Evolutionary conservation across 2,113 vertebrate species (phyloP).

Genomic region (Aleadryas rufinucha): DNA sequence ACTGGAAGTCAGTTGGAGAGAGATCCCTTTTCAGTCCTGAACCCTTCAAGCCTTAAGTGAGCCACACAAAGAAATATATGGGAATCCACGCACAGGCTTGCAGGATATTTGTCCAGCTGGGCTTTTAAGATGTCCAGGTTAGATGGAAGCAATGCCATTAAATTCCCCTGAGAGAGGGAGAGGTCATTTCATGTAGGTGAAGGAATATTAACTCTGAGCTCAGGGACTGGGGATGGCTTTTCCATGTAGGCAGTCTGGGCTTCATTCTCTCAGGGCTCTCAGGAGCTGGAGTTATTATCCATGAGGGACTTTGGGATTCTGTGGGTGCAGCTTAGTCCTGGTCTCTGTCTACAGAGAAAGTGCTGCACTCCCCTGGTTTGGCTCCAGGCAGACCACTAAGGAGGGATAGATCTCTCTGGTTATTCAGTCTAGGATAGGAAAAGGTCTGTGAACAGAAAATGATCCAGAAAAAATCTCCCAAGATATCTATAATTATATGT

Average conservation of each 20-base stretch:
- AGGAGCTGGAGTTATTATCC: neutral
- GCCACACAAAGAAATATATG: neutral
- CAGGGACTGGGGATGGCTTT: neutral
- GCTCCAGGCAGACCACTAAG: neutral
- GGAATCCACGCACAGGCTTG: rapidly evolving
- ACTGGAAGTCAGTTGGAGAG: neutral
- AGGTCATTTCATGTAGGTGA: rapidly evolving
- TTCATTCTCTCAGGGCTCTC: neutral
- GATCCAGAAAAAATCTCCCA: neutral
- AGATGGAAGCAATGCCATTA: neutral
- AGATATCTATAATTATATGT: neutral
- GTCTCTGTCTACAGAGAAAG: neutral
- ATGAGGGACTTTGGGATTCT: neutral
- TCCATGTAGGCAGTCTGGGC: neutral
- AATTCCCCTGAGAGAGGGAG: neutral
- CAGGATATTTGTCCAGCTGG: neutral
- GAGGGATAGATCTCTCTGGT: neutral
- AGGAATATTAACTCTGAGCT: neutral
- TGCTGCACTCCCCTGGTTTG: neutral
- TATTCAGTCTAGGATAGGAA: neutral
- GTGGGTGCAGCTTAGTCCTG: neutral
- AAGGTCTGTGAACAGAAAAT: neutral
- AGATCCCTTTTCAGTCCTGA: neutral
- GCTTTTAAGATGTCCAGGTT: neutral
- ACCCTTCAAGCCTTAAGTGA: neutral